Percentiles rank a stretch among this genome's conserved stretches.
phyloP scores from a whole-genome alignment of 1,140 invertebrate genomes.

The Calephelis virginiensis region DNA sequence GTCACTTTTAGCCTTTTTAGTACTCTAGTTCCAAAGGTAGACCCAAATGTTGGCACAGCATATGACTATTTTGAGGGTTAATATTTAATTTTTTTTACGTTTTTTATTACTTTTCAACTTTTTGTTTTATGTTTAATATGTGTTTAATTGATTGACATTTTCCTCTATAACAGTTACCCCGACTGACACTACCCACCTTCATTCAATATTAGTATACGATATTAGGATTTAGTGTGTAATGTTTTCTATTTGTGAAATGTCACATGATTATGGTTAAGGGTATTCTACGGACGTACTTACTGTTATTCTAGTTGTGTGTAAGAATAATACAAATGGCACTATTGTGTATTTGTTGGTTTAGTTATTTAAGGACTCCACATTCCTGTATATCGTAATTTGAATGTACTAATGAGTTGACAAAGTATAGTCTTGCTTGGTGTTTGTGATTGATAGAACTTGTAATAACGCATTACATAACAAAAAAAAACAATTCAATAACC shows the following conservation, averaged over 20 bases:
- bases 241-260: constrained; percentile 34
- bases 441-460: neutral
- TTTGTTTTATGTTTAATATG: too few species aligned
- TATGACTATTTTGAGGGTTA: too few species aligned
- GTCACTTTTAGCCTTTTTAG: too few species aligned
- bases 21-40: too few species aligned
- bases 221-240: constrained; percentile 27
- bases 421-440: neutral
- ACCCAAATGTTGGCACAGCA: too few species aligned
- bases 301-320: constrained; percentile 19
- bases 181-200: constrained; percentile 23
- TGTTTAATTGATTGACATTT: constrained; percentile 21
- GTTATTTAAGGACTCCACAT: constrained; percentile 21
- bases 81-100: too few species aligned
- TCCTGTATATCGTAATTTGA: constrained; percentile 14
- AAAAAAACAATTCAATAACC: too few species aligned
- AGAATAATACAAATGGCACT: constrained; percentile 23
- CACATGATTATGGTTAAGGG: constrained; percentile 28
- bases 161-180: constrained; percentile 6
- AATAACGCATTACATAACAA: too few species aligned
- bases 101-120: too few species aligned
- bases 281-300: constrained; percentile 28
- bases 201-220: constrained; percentile 40
- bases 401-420: neutral
- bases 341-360: constrained; percentile 24